Evolutionary conservation across 2,797 vertebrate genomes (phyloP), one percentile per base, ranked within the genome.

Genomic region (Semaprochilodus insignis): DNA sequence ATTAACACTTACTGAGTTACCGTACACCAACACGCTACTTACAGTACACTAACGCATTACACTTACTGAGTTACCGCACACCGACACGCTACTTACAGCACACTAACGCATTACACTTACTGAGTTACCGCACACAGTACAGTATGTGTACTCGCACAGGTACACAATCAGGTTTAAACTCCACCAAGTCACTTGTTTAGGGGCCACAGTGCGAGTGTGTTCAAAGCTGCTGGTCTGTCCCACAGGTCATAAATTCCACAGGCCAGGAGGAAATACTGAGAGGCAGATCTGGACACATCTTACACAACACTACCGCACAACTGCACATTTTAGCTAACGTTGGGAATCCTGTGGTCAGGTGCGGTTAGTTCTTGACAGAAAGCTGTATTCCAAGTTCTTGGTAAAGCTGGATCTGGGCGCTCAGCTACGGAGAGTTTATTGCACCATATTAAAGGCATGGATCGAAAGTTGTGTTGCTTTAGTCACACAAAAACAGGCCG

Each of bases 171-270:
- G 31, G 31, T 44, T 3, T 23, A 59, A 52, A 79, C 36, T 23
- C 19, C 6, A 74, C 40, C 69, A 7, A 48, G 34, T 40, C 31
- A 44, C 54, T 76, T 70, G 54, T 60, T 80, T 60, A 48, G 77
- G 54, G 3, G 52, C 21, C 48, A 44, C 36, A 57, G n/a, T 62
- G 52, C 48, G 67, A 63, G 67, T 21, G 27, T 51, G 48, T 48
- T 21, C 17, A 78, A 65, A 52, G 23, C 74, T 25, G 71, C n/a
- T 60, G 81, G 76, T 84, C 70, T 74, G 72, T 69, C 66, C 10
- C 11, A 21, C 67, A 76, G 36, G 27, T 80, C 67, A 82, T 84
- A 79, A 78, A 79, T 66, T 78, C 55, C 67, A 23, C 40, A 14
- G 8, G 73, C n/a, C 65, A n/a, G 66, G 40, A n/a, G 34, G 60